These are phyloP conservation scores for Mamestra configurata DNA, from an alignment of 1,140 invertebrate genomes.

Conservation along the genomic window DNA sequence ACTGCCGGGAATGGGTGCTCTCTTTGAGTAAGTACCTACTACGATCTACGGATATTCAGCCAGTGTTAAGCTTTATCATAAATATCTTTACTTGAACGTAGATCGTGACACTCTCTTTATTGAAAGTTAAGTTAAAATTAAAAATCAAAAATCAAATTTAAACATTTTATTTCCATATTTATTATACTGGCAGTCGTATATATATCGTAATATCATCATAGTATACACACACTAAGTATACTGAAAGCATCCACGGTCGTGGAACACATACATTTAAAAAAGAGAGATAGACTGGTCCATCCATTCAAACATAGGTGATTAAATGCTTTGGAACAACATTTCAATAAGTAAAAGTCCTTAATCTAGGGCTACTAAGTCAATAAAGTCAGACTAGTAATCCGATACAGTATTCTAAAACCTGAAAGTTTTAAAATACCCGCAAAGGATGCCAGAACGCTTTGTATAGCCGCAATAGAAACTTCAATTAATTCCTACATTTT, in stretches of 20 bases:
- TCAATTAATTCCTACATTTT: conserved; percentile 32
- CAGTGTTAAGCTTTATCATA: no score
- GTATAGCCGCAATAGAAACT: conserved; percentile 6
- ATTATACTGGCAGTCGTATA: conserved; percentile 64
- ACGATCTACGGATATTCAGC: no score
- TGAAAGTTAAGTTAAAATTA: no score
- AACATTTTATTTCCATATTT: conserved; percentile 40
- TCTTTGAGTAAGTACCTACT: no score
- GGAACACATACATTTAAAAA: conserved; percentile 44
- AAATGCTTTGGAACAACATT: conserved; percentile 75
- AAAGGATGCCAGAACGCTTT: background rate
- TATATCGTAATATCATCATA: conserved; percentile 62
- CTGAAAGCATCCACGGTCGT: conserved; percentile 19
- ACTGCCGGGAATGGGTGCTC: no score
- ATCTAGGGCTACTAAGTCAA: conserved; percentile 20
- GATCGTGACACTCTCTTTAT: no score
- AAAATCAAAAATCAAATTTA: background rate
- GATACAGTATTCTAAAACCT: background rate
- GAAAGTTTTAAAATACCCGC: conserved; percentile 9
- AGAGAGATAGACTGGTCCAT: conserved; percentile 31
- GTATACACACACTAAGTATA: conserved; percentile 26
- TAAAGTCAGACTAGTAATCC: background rate
- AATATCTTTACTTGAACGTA: background rate
- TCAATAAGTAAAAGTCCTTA: conserved; percentile 30
- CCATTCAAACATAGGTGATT: conserved; percentile 48